Evolutionary conservation across 2,888 invertebrate species (phyloP).

Genomic region (Dyspetes luteomarginatus): DNA sequence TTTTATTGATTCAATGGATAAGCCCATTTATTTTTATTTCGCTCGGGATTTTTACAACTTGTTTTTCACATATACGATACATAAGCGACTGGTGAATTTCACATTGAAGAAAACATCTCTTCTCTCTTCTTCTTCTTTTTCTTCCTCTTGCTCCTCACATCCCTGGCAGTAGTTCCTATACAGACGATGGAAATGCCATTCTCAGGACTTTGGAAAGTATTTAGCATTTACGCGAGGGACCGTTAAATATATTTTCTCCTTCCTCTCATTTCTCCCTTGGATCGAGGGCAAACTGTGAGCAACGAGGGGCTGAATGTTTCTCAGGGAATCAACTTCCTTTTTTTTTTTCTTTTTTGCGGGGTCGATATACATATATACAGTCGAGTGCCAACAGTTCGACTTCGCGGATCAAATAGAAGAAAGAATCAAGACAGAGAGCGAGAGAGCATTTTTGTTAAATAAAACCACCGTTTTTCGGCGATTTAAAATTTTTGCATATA

Average conservation of each 20-base stretch:
- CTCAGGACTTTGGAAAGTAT: conserved; percentile 29
- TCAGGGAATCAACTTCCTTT: conserved; percentile 43
- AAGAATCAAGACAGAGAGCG: conserved; percentile 35
- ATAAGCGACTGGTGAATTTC: neutral
- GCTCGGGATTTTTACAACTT: too few relatives aligned
- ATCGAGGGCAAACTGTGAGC: conserved; percentile 25
- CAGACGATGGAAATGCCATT: neutral
- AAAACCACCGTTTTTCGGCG: too few relatives aligned
- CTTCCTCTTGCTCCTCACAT: too few relatives aligned
- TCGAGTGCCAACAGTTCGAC: conserved; percentile 51
- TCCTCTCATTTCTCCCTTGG: conserved; percentile 29
- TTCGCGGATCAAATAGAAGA: conserved; percentile 34
- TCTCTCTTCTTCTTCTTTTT: neutral
- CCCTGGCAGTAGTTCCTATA: neutral
- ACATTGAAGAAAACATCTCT: neutral
- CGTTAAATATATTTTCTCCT: conserved; percentile 29
- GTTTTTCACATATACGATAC: neutral
- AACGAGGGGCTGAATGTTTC: conserved; percentile 37
- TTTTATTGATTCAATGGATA: too few relatives aligned
- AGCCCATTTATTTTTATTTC: too few relatives aligned
- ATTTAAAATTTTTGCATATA: too few relatives aligned
- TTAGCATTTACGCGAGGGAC: conserved; percentile 47
- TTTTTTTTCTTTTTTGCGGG: conserved; percentile 23
- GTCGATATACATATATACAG: conserved; percentile 10
- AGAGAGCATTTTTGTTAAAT: neutral